Percentiles rank a stretch among this genome's conserved stretches.
Conservation (phyloP, 1,140 invertebrate species). For the Ceratina japonica region DNA sequence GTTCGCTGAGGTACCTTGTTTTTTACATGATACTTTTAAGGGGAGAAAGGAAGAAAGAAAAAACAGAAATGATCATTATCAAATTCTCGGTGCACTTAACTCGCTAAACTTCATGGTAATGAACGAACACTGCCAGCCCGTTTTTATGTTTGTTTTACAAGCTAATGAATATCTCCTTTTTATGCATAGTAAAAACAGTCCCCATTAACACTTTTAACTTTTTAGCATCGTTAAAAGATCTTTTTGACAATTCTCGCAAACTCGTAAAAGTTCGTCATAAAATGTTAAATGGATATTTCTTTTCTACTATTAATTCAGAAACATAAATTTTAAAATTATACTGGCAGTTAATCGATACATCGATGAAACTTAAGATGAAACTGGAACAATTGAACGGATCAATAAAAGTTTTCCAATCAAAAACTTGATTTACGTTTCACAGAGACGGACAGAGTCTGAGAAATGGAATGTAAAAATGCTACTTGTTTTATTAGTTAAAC, state of each 20-base stretch:
- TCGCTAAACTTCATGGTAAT: constrained; percentile 30
- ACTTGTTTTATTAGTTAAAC: not conserved
- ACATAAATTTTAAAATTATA: no score
- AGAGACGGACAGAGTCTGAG: not conserved
- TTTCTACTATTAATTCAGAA: not conserved
- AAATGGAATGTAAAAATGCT: not conserved
- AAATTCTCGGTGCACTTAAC: constrained; percentile 29
- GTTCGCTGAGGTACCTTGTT: not conserved
- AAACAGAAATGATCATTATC: not conserved
- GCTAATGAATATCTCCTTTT: not conserved
- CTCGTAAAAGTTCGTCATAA: no score
- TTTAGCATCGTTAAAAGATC: no score
- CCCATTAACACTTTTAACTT: no score
- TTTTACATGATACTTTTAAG: not conserved
- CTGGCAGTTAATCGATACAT: not conserved
- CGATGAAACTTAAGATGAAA: no score
- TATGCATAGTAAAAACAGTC: no score
- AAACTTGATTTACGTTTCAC: not conserved
- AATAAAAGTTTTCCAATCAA: not conserved
- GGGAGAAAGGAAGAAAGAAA: constrained; percentile 3
- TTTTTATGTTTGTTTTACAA: not conserved
- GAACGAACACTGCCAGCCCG: constrained; percentile 6
- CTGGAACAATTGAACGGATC: not conserved
- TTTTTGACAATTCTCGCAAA: no score
- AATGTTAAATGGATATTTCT: no score